Conservation (phyloP, 2,797 vertebrate species). For the Dendrocincla tyrannina region DNA sequence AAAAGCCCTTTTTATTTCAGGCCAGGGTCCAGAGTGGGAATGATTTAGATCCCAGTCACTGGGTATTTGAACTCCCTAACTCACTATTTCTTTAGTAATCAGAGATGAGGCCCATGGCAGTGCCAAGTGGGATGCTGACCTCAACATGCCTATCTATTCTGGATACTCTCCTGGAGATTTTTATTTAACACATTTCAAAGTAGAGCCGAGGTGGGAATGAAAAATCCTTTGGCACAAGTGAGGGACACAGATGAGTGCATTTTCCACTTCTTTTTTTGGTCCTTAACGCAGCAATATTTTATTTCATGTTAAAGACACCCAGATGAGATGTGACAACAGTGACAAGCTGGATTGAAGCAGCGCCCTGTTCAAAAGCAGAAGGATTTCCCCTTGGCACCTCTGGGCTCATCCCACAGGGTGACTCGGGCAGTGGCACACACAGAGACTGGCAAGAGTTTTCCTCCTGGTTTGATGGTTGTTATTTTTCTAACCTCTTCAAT, state of each 20-base stretch:
- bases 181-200: conserved; percentile 48
- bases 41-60: conserved; percentile 58
- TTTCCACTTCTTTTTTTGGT: background rate
- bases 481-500: conserved; percentile 64
- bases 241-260: conserved; percentile 7
- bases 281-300: background rate
- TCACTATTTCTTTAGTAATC: conserved; percentile 69
- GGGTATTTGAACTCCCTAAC: conserved; percentile 51
- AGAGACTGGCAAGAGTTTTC: background rate
- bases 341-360: background rate
- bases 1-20: conserved; percentile 63
- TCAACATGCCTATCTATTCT: conserved; percentile 52
- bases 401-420: background rate
- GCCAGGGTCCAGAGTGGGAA: conserved; percentile 54
- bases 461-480: conserved; percentile 42
- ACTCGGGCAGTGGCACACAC: background rate
- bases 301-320: conserved; percentile 1
- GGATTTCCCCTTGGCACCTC: background rate
- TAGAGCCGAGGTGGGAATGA: conserved; percentile 45
- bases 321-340: background rate
- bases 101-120: conserved; percentile 46
- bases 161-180: conserved; percentile 51
- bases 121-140: conserved; percentile 34
- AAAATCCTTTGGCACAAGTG: conserved; percentile 16
- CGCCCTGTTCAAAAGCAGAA: background rate